These are phyloP conservation scores for Porphyrio hochstetteri DNA, from an alignment of 2,113 vertebrate species.

Conservation along the genomic window DNA sequence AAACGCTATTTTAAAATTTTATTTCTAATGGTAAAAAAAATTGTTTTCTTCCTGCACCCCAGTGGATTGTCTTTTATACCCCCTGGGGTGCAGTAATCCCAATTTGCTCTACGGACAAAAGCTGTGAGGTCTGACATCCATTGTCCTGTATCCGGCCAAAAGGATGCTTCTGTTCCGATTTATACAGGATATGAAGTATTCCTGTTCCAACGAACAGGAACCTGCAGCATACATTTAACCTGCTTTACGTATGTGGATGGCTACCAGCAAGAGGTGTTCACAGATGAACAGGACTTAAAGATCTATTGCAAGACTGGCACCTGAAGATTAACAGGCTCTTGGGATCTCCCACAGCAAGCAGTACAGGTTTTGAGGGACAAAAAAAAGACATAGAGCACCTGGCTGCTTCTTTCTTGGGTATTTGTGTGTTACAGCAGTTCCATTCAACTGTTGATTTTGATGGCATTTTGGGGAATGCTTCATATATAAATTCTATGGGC, in stretches of 20 bases:
- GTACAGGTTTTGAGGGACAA: background rate
- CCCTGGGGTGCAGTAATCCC: background rate
- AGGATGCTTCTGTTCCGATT: background rate
- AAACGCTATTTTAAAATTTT: background rate
- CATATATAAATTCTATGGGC: background rate
- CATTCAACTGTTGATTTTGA: background rate
- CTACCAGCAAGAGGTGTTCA: background rate
- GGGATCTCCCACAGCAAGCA: background rate
- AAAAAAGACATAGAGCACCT: background rate
- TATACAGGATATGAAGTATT: background rate
- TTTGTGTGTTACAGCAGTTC: background rate
- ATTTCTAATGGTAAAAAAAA: background rate
- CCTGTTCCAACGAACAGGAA: background rate
- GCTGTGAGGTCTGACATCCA: background rate
- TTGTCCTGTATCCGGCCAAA: rapidly evolving
- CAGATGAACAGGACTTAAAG: background rate
- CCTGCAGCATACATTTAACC: background rate
- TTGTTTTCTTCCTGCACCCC: background rate
- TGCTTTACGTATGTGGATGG: background rate
- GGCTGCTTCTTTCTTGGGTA: background rate
- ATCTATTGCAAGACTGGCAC: background rate
- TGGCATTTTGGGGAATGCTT: background rate
- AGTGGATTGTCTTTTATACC: background rate
- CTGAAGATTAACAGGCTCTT: background rate
- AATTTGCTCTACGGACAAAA: background rate